Conservation (phyloP, 2,113 vertebrate species). For the Oxyura jamaicensis region DNA sequence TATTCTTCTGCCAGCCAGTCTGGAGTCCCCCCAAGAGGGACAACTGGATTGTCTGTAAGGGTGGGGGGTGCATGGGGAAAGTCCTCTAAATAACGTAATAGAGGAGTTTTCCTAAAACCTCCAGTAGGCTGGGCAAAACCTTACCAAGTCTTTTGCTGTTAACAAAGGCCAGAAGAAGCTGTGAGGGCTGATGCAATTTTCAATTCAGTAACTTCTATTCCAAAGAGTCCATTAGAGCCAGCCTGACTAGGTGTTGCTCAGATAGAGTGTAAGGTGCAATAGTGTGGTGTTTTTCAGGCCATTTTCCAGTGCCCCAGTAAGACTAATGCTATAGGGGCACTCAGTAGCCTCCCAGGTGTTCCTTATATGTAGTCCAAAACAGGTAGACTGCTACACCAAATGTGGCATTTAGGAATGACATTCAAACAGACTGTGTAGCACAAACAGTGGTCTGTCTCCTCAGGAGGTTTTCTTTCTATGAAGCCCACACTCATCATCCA, state of each 20-base stretch:
- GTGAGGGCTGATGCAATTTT: neutral
- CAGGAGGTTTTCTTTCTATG: neutral
- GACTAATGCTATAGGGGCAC: neutral
- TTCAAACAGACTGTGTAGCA: neutral
- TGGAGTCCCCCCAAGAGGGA: neutral
- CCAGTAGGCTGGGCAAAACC: neutral
- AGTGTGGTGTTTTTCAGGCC: neutral
- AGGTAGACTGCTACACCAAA: neutral
- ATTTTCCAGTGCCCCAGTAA: neutral
- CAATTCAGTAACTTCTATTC: neutral
- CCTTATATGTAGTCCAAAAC: neutral
- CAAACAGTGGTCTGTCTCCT: neutral
- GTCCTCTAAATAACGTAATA: neutral
- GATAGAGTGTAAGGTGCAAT: neutral
- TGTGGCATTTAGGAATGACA: neutral
- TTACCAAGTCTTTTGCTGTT: neutral
- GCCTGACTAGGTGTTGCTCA: neutral
- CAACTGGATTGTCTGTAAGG: neutral
- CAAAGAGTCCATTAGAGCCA: neutral
- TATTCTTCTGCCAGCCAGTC: conserved; percentile 54
- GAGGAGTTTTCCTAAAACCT: conserved; percentile 42
- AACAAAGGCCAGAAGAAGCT: neutral
- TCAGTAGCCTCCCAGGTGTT: neutral
- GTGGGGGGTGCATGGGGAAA: neutral
- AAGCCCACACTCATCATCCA: neutral